These are phyloP conservation scores for Druceiella hillmani DNA, from an alignment of 2,888 invertebrate species.

Conservation along the genomic window DNA sequence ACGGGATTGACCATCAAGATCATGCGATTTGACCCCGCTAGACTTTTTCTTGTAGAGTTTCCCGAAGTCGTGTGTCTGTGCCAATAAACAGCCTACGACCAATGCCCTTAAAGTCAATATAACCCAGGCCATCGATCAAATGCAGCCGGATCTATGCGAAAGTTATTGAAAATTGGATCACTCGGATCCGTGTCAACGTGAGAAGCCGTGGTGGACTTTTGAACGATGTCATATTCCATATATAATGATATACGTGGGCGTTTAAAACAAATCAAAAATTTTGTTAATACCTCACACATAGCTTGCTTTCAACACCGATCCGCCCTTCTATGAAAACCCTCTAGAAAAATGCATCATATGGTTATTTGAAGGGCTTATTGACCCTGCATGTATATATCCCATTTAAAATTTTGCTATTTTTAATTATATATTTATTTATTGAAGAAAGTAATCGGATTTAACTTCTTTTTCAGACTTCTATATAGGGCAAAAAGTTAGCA, in stretches of 20 bases:
- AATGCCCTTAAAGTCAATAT: conserved; percentile 28
- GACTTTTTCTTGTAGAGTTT: conserved; percentile 26
- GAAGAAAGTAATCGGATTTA: too few species aligned
- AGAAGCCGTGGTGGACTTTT: conserved; percentile 24
- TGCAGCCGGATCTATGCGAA: conserved; percentile 29
- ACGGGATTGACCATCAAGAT: conserved; percentile 24
- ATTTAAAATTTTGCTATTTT: too few species aligned
- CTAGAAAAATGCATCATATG: too few species aligned
- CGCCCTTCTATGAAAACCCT: conserved; percentile 6
- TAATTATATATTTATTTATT: too few species aligned
- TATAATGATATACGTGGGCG: conserved; percentile 16
- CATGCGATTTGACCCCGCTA: too few species aligned
- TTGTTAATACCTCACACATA: conserved; percentile 11
- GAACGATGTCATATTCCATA: conserved; percentile 23
- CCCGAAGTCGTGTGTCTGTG: conserved; percentile 26
- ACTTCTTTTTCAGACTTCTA: too few species aligned
- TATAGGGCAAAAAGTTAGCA: too few species aligned
- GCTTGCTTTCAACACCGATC: conserved; percentile 8
- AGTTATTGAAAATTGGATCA: conserved; percentile 29
- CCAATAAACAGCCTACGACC: conserved; percentile 24
- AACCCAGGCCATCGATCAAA: conserved; percentile 27
- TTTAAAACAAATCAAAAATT: conserved; percentile 16
- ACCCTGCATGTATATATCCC: too few species aligned
- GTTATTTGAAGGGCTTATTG: too few species aligned
- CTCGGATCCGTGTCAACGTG: conserved; percentile 23